Conservation (phyloP, 1,140 invertebrate species). For the Diachasma alloeum region DNA sequence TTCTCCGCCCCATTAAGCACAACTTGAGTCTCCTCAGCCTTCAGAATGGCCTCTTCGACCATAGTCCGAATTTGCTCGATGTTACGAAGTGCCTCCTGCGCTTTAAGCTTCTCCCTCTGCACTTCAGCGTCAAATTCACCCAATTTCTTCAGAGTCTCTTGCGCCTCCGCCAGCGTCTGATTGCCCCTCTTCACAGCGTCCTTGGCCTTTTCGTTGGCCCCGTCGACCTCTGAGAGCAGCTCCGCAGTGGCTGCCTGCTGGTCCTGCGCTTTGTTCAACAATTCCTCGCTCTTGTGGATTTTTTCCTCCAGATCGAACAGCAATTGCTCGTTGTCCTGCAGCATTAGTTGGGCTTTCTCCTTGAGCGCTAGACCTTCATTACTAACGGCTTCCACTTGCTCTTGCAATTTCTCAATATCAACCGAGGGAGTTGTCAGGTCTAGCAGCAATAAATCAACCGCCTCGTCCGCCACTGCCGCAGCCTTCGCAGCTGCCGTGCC, state of each 20-base stretch:
- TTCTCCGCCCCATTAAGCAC: slow-evolving; percentile 79
- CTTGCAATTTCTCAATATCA: slow-evolving; percentile 74
- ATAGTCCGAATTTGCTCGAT: slow-evolving; percentile 69
- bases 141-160: slow-evolving; percentile 84
- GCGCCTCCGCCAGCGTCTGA: slow-evolving; percentile 85
- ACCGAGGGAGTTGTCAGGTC: slow-evolving; percentile 78
- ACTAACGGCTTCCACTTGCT: slow-evolving; percentile 71
- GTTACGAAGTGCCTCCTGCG: slow-evolving; percentile 70
- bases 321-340: slow-evolving; percentile 68
- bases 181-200: slow-evolving; percentile 85
- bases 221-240: slow-evolving; percentile 74
- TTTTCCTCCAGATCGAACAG: slow-evolving; percentile 73
- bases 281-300: slow-evolving; percentile 60
- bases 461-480: slow-evolving; percentile 79
- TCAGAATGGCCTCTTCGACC: slow-evolving; percentile 67
- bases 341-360: slow-evolving; percentile 71
- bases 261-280: slow-evolving; percentile 65
- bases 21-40: slow-evolving; percentile 74
- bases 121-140: slow-evolving; percentile 90
- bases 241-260: slow-evolving; percentile 73
- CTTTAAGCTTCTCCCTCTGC: slow-evolving; percentile 76
- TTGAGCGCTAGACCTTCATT: slow-evolving; percentile 72
- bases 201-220: slow-evolving; percentile 77
- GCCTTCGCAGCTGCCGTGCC: slow-evolving; percentile 77
- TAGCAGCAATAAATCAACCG: slow-evolving; percentile 79